phyloP scores from a whole-genome alignment of 2,113 vertebrate genomes.

The Trichechus manatus region DNA sequence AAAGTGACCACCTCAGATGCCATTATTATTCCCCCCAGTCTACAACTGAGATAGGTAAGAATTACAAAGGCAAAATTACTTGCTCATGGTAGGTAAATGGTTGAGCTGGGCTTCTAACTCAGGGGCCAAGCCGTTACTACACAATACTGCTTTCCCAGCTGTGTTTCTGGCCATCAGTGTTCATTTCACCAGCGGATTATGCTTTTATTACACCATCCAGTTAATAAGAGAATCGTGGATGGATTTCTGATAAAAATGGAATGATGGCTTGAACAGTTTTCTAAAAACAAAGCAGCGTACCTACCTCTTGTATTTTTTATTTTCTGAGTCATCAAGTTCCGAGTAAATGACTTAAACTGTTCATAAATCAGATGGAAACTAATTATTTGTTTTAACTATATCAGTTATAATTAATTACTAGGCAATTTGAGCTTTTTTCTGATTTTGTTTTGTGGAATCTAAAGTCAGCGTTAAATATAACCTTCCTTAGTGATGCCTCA shows the following conservation, averaged over 20 bases:
- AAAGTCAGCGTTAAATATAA: constrained; percentile 67
- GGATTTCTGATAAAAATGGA: background rate
- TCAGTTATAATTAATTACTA: constrained; percentile 68
- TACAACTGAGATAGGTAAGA: background rate
- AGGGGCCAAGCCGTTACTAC: background rate
- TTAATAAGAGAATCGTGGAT: background rate
- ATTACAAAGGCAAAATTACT: background rate
- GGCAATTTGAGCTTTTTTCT: constrained; percentile 45
- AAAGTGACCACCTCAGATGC: background rate
- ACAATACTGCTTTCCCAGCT: background rate
- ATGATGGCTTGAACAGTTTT: constrained; percentile 1
- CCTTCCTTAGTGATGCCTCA: constrained; percentile 43
- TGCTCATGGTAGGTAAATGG: background rate
- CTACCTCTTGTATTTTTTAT: constrained; percentile 19
- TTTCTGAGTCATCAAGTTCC: constrained; percentile 53
- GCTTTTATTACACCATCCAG: background rate
- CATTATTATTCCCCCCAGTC: background rate
- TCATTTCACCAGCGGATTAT: background rate
- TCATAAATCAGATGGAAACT: constrained; percentile 57
- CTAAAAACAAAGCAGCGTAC: constrained; percentile 53
- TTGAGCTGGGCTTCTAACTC: background rate
- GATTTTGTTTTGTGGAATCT: constrained; percentile 59
- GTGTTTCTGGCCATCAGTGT: background rate
- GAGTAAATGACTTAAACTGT: constrained; percentile 49
- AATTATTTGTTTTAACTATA: constrained; percentile 70